These are phyloP conservation scores for Thaleichthys pacificus DNA, from an alignment of 2,797 vertebrate genomes.

Conservation along the genomic window DNA sequence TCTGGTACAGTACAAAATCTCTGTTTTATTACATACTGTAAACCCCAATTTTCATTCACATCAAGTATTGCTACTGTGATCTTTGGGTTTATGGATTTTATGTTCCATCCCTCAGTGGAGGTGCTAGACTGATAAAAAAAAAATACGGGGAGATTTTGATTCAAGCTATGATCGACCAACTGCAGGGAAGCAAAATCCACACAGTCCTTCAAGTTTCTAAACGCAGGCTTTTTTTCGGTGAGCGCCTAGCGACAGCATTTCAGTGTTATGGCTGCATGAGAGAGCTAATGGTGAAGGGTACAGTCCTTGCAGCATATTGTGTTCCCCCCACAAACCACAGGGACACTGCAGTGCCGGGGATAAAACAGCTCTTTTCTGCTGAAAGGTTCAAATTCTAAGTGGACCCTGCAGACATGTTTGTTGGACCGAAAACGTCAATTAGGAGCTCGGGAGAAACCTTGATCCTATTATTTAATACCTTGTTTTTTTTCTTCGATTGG, in stretches of 20 bases:
- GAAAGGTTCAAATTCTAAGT: slow-evolving; percentile 23
- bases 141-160: neutral
- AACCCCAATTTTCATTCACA: neutral
- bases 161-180: slow-evolving; percentile 3
- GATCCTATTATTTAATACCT: slow-evolving; percentile 4
- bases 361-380: slow-evolving; percentile 8
- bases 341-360: neutral
- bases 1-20: neutral
- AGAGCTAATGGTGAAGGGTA: neutral
- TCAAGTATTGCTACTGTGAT: neutral
- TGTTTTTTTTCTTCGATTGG: neutral
- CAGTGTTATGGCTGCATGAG: neutral
- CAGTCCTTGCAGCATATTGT: neutral
- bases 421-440: slow-evolving; percentile 10
- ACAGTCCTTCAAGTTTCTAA: neutral
- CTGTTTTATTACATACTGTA: too few species aligned
- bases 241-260: neutral
- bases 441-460: slow-evolving; percentile 2
- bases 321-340: slow-evolving; percentile 2
- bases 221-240: neutral
- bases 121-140: neutral
- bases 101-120: neutral
- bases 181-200: neutral
- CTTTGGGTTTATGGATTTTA: neutral
- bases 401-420: slow-evolving; percentile 18